Conservation (phyloP, 2,888 invertebrate genomes). For the Epiblema foenella region DNA sequence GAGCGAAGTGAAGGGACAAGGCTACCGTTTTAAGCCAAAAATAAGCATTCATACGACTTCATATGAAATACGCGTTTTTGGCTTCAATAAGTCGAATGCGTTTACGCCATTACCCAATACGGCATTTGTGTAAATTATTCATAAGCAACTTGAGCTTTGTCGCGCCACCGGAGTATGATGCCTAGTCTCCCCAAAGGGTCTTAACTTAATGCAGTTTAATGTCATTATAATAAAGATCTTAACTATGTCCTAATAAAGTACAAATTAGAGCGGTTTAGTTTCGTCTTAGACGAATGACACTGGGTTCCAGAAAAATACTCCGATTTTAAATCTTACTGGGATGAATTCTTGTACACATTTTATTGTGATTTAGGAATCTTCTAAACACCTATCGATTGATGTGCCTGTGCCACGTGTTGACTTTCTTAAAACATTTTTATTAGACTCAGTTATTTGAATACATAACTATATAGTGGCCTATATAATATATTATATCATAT, state of each 20-base stretch:
- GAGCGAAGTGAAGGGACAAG: background rate
- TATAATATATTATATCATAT: too few species aligned
- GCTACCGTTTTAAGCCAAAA: background rate
- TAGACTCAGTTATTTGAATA: too few species aligned
- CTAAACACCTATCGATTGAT: too few species aligned
- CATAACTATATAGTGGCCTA: too few species aligned
- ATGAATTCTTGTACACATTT: too few species aligned
- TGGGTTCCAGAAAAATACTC: conserved; percentile 34
- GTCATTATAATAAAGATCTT: conserved; percentile 52
- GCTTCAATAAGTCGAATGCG: background rate
- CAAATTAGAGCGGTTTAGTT: conserved; percentile 51
- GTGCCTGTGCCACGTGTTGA: too few species aligned
- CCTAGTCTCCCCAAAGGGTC: conserved; percentile 52
- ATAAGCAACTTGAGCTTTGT: conserved; percentile 62
- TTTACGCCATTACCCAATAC: conserved; percentile 20
- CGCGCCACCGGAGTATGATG: conserved; percentile 54
- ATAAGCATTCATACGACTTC: background rate
- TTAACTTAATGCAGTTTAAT: conserved; percentile 49
- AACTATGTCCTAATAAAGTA: conserved; percentile 52
- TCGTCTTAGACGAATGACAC: conserved; percentile 45
- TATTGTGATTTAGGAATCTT: too few species aligned
- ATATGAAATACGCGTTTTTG: background rate
- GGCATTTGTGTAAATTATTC: conserved; percentile 48
- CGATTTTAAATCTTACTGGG: conserved; percentile 4
- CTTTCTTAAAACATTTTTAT: too few species aligned